phyloP scores from a whole-genome alignment of 2,797 vertebrate species.

The Nannoperca australis region DNA sequence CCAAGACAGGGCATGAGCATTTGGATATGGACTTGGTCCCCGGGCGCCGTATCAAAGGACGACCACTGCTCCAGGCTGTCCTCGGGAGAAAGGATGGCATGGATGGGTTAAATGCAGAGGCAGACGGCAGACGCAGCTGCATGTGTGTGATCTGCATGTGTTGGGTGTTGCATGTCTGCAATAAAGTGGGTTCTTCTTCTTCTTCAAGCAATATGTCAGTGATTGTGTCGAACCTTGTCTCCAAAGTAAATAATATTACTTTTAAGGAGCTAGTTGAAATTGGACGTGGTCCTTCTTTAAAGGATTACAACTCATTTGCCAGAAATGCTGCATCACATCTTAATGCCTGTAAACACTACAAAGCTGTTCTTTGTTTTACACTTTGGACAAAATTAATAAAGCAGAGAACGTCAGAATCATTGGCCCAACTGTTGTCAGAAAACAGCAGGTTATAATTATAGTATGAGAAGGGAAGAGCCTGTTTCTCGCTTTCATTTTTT shows the following conservation, averaged over 20 bases:
- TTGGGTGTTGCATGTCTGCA: too few species aligned
- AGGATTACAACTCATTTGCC: background rate
- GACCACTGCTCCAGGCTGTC: too few species aligned
- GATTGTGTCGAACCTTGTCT: background rate
- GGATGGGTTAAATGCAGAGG: too few species aligned
- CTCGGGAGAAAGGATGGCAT: too few species aligned
- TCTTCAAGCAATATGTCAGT: background rate
- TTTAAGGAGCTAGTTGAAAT: background rate
- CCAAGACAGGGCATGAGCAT: too few species aligned
- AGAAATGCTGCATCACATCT: background rate
- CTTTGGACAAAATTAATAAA: background rate
- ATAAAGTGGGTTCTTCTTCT: too few species aligned
- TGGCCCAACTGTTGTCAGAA: background rate
- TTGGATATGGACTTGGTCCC: too few species aligned
- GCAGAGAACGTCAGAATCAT: background rate
- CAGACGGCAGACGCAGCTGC: too few species aligned
- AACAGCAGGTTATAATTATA: conserved; percentile 10
- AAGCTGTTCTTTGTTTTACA: background rate
- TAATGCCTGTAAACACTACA: background rate
- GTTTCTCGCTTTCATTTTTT: conserved; percentile 1
- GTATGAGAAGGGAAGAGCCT: background rate
- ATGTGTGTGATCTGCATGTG: too few species aligned
- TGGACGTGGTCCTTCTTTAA: background rate
- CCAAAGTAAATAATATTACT: background rate
- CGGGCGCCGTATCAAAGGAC: too few species aligned